Evolutionary conservation across 2,888 invertebrate genomes (phyloP).

Genomic region (Catocala fraxini): DNA sequence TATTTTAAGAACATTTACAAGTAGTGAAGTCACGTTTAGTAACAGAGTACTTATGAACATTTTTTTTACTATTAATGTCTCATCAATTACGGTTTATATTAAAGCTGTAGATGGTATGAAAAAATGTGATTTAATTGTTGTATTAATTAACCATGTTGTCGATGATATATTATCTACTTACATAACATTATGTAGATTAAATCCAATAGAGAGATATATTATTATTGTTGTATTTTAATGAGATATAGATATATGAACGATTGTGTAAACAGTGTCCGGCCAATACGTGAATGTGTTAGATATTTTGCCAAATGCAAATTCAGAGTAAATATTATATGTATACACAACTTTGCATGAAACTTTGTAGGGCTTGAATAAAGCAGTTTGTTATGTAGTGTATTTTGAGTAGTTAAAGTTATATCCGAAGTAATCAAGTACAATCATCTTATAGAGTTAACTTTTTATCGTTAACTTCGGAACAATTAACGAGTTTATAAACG

Average conservation of each 20-base stretch:
- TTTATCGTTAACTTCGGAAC: slow-evolving; percentile 64
- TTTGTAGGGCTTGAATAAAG: slow-evolving; percentile 70
- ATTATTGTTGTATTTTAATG: slow-evolving; percentile 83
- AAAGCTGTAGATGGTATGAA: slow-evolving; percentile 74
- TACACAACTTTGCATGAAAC: slow-evolving; percentile 69
- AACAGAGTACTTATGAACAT: slow-evolving; percentile 79
- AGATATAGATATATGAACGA: slow-evolving; percentile 75
- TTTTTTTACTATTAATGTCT: slow-evolving; percentile 64
- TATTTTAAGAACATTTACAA: slow-evolving; percentile 86
- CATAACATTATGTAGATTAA: slow-evolving; percentile 78
- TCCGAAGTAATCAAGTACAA: slow-evolving; percentile 80
- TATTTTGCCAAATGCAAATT: slow-evolving; percentile 76
- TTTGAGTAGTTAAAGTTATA: slow-evolving; percentile 61
- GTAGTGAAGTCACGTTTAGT: slow-evolving; percentile 73
- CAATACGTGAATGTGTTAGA: slow-evolving; percentile 78
- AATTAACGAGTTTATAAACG: slow-evolving; percentile 75
- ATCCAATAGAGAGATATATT: slow-evolving; percentile 82
- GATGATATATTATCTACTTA: slow-evolving; percentile 77
- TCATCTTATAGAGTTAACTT: slow-evolving; percentile 64
- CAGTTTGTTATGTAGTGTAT: slow-evolving; percentile 59
- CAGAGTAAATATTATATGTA: slow-evolving; percentile 66
- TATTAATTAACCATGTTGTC: slow-evolving; percentile 80
- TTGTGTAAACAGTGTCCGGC: slow-evolving; percentile 81
- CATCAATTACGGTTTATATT: slow-evolving; percentile 69
- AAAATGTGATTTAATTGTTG: slow-evolving; percentile 86